phyloP scores from a whole-genome alignment of 2,888 invertebrate genomes.

The Lucinisca nassula region DNA sequence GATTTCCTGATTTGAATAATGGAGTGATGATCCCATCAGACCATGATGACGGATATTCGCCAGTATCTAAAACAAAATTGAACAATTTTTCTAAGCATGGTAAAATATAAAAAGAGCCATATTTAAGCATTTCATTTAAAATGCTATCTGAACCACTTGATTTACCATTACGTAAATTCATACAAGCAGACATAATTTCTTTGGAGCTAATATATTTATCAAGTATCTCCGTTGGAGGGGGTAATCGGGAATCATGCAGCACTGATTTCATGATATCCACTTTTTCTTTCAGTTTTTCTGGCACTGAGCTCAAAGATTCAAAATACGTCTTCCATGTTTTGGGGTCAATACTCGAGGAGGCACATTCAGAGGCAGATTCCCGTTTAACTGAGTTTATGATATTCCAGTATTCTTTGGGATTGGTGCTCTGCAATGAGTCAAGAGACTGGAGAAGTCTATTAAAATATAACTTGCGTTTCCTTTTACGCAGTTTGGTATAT shows the following conservation, averaged over 20 bases:
- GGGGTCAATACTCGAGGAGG: neutral
- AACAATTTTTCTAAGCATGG: neutral
- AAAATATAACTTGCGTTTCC: neutral
- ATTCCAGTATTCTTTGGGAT: neutral
- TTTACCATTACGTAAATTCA: neutral
- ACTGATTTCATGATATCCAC: neutral
- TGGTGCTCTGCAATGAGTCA: neutral
- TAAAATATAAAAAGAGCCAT: neutral
- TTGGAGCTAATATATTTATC: neutral
- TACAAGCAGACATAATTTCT: neutral
- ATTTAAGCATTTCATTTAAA: neutral
- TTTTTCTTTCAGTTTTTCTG: neutral
- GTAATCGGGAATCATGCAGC: neutral
- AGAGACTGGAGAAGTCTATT: neutral
- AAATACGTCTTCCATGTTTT: neutral
- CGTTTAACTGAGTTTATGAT: neutral
- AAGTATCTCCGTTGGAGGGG: neutral
- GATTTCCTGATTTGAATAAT: neutral
- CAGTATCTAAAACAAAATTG: slow-evolving; percentile 1
- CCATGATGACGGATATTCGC: neutral
- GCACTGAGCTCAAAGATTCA: neutral
- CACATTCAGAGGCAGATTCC: neutral
- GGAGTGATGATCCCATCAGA: neutral
- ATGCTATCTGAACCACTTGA: neutral
- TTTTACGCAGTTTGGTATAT: neutral